phyloP scores from a whole-genome alignment of 2,888 invertebrate genomes.

The Julus scanicus region DNA sequence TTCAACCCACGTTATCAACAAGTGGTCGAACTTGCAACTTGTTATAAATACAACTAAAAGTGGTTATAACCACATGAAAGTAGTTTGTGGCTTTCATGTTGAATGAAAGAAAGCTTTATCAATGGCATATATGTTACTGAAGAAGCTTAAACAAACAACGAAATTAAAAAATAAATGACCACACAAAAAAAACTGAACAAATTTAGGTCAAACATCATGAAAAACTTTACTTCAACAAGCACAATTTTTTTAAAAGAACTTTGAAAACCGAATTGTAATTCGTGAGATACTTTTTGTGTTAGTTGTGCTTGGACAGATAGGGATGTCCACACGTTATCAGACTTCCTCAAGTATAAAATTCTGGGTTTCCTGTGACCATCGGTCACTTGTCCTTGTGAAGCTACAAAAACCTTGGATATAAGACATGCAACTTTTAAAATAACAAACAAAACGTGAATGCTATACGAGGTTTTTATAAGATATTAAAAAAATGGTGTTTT shows the following conservation, averaged over 20 bases:
- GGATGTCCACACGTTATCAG: background rate
- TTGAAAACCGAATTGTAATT: no score
- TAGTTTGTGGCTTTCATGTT: conserved; percentile 9
- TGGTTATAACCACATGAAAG: no score
- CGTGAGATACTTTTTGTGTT: no score
- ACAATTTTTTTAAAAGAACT: background rate
- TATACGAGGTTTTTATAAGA: background rate
- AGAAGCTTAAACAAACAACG: background rate
- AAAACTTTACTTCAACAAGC: background rate
- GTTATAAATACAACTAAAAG: background rate
- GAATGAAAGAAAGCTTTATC: conserved; percentile 27
- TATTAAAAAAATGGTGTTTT: conserved; percentile 6
- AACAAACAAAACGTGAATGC: conserved; percentile 23
- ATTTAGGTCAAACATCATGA: background rate
- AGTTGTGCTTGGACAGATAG: background rate
- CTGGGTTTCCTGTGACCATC: background rate
- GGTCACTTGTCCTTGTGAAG: conserved; percentile 32
- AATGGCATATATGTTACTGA: background rate
- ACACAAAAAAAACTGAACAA: background rate
- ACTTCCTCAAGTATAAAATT: background rate
- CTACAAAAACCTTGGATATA: conserved; percentile 20
- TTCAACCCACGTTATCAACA: background rate
- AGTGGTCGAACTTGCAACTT: background rate
- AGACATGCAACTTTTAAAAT: background rate
- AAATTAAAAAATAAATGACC: background rate